Conservation (phyloP, 2,113 vertebrate genomes). For the Actenoides hombroni region DNA sequence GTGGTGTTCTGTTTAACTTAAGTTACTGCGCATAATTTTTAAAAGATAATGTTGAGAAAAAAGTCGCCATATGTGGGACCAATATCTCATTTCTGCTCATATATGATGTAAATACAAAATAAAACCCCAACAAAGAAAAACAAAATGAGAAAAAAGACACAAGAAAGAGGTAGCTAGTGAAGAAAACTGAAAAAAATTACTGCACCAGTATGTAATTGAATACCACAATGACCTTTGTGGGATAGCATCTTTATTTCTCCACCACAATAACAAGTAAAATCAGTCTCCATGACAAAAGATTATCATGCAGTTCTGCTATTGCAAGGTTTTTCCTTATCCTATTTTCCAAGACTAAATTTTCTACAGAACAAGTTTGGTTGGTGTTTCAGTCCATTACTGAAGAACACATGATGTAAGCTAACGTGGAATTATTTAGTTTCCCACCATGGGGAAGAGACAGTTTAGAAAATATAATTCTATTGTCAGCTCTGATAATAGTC, state of each 20-base stretch:
- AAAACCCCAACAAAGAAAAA: fast-evolving
- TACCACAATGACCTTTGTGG: not conserved
- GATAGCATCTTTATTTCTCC: not conserved
- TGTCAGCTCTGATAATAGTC: not conserved
- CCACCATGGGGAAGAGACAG: not conserved
- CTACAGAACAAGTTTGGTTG: not conserved
- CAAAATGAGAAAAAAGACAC: not conserved
- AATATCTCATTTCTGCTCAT: not conserved
- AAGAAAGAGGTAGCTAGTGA: not conserved
- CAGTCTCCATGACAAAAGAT: not conserved
- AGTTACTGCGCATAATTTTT: not conserved
- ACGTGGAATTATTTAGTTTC: not conserved
- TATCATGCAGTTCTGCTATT: not conserved
- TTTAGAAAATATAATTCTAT: not conserved
- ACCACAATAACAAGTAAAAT: not conserved
- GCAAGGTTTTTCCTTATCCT: not conserved
- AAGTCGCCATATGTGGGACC: not conserved
- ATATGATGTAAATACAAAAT: not conserved
- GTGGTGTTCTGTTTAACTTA: not conserved
- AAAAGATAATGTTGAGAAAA: not conserved
- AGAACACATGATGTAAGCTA: not conserved
- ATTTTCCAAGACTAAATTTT: not conserved
- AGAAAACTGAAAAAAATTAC: not conserved
- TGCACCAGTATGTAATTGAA: not conserved
- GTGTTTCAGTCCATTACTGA: not conserved